Evolutionary conservation across 1,140 invertebrate genomes (phyloP).

Genomic region (Drosophila triauraria): DNA sequence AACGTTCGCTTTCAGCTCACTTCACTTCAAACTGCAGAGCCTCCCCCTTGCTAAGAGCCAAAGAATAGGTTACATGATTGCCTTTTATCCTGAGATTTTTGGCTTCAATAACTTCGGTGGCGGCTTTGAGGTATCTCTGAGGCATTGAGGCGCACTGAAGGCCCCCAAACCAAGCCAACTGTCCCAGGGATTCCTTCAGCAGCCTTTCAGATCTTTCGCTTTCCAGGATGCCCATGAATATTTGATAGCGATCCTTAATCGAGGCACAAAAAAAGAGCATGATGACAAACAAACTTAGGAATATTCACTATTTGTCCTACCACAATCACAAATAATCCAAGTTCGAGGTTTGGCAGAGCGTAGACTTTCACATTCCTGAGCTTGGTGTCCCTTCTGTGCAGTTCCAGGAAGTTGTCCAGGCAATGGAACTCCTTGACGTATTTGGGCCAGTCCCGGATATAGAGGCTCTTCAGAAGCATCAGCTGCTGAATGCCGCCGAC

Average conservation of each 20-base stretch:
- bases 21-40: slow-evolving; percentile 13
- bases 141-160: slow-evolving; percentile 30
- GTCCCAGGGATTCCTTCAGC: slow-evolving; percentile 20
- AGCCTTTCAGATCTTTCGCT: slow-evolving; percentile 4
- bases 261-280: neutral
- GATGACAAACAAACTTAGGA: no score
- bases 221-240: slow-evolving; percentile 37
- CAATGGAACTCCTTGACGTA: slow-evolving; percentile 57
- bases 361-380: slow-evolving; percentile 43
- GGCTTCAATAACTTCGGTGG: slow-evolving; percentile 2
- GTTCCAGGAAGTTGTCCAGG: slow-evolving; percentile 44
- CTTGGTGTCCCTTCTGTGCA: slow-evolving; percentile 7
- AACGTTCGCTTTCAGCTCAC: neutral
- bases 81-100: neutral
- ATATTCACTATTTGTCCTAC: slow-evolving; percentile 26
- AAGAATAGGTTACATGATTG: neutral
- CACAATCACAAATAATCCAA: slow-evolving; percentile 71
- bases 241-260: slow-evolving; percentile 36
- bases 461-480: slow-evolving; percentile 22
- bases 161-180: slow-evolving; percentile 29
- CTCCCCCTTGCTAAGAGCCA: slow-evolving; percentile 13
- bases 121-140: slow-evolving; percentile 7
- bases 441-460: slow-evolving; percentile 34
- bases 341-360: slow-evolving; percentile 38
- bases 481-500: slow-evolving; percentile 28